phyloP scores from a whole-genome alignment of 2,113 vertebrate genomes.

The Semicossyphus pulcher region DNA sequence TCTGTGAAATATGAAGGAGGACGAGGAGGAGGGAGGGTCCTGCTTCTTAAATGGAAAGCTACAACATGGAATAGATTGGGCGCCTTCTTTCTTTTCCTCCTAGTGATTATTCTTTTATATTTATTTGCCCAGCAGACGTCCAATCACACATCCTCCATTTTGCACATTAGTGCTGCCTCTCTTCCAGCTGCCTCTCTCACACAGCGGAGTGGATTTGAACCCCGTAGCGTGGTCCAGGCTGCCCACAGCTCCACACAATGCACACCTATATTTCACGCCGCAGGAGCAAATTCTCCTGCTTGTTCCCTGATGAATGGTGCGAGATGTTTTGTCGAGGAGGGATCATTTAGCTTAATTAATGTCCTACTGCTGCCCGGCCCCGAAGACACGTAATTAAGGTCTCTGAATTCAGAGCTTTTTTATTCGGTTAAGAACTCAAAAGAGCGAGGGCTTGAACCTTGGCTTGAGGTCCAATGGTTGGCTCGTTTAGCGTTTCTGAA shows the following conservation, averaged over 20 bases:
- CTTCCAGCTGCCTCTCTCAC: conserved; percentile 43
- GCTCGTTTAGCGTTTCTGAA: conserved; percentile 39
- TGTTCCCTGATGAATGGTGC: conserved; percentile 56
- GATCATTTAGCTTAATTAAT: conserved; percentile 62
- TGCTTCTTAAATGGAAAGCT: conserved; percentile 62
- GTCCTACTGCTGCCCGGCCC: conserved; percentile 47
- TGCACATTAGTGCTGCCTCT: conserved; percentile 51
- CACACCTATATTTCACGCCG: conserved; percentile 51
- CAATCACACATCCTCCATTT: conserved; percentile 60
- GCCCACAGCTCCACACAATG: conserved; percentile 41
- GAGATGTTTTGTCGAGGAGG: conserved; percentile 50
- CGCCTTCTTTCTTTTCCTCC: conserved; percentile 31
- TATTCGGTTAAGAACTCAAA: conserved; percentile 48
- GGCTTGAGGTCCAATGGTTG: conserved; percentile 38
- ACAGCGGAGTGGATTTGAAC: conserved; percentile 35
- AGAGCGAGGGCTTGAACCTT: conserved; percentile 42
- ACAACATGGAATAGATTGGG: conserved; percentile 41
- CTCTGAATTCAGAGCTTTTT: conserved; percentile 40
- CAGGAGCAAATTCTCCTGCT: conserved; percentile 32
- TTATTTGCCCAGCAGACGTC: conserved; percentile 63
- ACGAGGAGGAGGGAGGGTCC: conserved; percentile 7
- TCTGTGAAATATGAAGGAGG: conserved; percentile 71
- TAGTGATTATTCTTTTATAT: conserved; percentile 66
- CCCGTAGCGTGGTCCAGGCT: conserved; percentile 17
- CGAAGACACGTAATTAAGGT: conserved; percentile 53